Evolutionary conservation across 2,888 invertebrate species (phyloP).

Genomic region (Athripsodes cinereus): DNA sequence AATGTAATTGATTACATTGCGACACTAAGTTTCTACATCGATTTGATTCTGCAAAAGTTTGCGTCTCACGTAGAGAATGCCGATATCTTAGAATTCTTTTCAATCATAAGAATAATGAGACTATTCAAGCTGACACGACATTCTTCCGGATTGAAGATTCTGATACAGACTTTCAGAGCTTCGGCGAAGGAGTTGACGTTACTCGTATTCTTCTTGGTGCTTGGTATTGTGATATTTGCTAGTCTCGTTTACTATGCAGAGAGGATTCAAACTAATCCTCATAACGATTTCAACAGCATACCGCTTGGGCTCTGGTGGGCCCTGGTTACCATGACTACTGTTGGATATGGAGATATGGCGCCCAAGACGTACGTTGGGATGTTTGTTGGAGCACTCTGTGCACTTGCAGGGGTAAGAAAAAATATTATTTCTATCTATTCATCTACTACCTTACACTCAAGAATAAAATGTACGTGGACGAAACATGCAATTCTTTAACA

Average conservation of each 20-base stretch:
- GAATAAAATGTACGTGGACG: no score
- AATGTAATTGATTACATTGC: constrained; percentile 99
- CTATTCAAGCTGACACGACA: constrained; percentile 95
- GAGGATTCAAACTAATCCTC: constrained; percentile 88
- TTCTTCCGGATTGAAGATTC: constrained; percentile 94
- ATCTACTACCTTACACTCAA: no score
- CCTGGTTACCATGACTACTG: constrained; percentile 97
- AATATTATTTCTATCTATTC: no score
- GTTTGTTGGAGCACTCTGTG: constrained; percentile 97
- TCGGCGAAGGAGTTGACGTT: constrained; percentile 95
- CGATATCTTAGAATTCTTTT: constrained; percentile 95
- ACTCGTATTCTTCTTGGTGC: constrained; percentile 93
- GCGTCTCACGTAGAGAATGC: constrained; percentile 90
- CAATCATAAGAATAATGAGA: constrained; percentile 95
- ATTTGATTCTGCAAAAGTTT: constrained; percentile 82
- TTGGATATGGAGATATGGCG: constrained; percentile 98
- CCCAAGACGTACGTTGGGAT: constrained; percentile 98
- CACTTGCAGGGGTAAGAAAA: constrained; percentile 89
- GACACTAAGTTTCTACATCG: constrained; percentile 97
- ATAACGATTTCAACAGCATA: constrained; percentile 98
- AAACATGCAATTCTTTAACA: no score
- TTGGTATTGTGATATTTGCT: constrained; percentile 97
- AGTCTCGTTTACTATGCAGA: constrained; percentile 98
- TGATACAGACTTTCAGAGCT: constrained; percentile 96
- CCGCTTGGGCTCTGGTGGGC: constrained; percentile 99